phyloP scores from a whole-genome alignment of 2,113 vertebrate genomes.

The Grammomys dolichurus region DNA sequence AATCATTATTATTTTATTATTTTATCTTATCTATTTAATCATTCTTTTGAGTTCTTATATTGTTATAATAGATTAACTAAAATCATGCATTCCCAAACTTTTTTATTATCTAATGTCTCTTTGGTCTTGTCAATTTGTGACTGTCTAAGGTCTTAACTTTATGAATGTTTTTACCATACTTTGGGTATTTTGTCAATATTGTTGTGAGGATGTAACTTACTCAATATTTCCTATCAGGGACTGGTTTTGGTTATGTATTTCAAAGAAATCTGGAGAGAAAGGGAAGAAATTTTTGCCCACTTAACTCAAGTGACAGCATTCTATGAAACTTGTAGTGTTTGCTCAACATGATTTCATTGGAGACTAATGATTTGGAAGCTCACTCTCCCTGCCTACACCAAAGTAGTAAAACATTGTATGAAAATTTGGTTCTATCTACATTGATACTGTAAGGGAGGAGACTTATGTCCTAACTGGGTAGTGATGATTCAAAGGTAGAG shows the following conservation, averaged over 20 bases:
- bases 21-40: background rate
- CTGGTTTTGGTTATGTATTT: background rate
- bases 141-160: background rate
- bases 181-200: background rate
- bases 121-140: background rate
- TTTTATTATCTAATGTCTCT: background rate
- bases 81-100: background rate
- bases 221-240: background rate
- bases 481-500: background rate
- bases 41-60: background rate
- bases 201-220: background rate
- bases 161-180: background rate
- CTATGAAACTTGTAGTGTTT: background rate
- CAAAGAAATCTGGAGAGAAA: background rate
- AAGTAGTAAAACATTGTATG: background rate
- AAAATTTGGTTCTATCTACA: background rate
- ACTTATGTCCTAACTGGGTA: background rate
- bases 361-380: background rate
- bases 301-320: background rate
- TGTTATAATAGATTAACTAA: background rate
- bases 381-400: background rate
- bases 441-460: background rate
- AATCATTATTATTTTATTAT: background rate
- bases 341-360: background rate
- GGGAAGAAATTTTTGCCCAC: background rate